Evolutionary conservation across 2,888 invertebrate genomes (phyloP).

Genomic region (Cryptocheilus praepositus): DNA sequence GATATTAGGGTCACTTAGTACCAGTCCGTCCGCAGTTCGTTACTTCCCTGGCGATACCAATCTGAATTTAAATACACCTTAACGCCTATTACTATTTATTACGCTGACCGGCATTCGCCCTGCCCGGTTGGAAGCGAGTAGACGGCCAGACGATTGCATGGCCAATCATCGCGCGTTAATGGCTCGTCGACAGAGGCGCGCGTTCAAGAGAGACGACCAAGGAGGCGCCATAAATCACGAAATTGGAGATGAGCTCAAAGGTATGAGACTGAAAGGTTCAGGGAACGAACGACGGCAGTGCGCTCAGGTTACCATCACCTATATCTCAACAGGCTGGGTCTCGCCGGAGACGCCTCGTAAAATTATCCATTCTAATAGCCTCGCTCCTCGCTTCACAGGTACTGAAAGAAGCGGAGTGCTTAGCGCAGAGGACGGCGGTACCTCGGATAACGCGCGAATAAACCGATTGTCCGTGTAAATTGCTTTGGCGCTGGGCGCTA

Average conservation of each 20-base stretch:
- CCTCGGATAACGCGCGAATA: background rate
- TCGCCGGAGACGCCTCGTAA: conserved; percentile 27
- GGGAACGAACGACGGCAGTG: background rate
- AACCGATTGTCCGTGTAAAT: background rate
- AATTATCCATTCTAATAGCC: conserved; percentile 37
- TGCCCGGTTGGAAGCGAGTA: conserved; percentile 33
- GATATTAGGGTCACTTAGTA: conserved; percentile 53
- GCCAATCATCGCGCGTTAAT: conserved; percentile 45
- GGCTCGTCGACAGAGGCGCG: conserved; percentile 28
- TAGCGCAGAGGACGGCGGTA: background rate
- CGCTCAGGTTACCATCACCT: conserved; percentile 17
- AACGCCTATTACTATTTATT: conserved; percentile 51
- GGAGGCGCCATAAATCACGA: conserved; percentile 50
- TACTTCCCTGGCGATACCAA: conserved; percentile 25
- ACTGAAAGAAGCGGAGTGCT: conserved; percentile 2
- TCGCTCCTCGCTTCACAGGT: background rate
- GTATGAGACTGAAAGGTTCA: conserved; percentile 14
- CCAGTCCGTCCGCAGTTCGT: conserved; percentile 24
- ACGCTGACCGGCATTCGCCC: conserved; percentile 25
- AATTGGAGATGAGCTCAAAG: conserved; percentile 41
- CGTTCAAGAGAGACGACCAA: too few species aligned
- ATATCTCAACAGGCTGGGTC: background rate
- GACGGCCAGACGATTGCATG: conserved; percentile 23
- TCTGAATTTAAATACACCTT: conserved; percentile 48
- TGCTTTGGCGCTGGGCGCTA: too few species aligned